A percentile compares a stretch with the other conserved stretches of the same genome.
Evolutionary conservation across 2,797 vertebrate genomes (phyloP).

Genomic region (Helostoma temminkii): DNA sequence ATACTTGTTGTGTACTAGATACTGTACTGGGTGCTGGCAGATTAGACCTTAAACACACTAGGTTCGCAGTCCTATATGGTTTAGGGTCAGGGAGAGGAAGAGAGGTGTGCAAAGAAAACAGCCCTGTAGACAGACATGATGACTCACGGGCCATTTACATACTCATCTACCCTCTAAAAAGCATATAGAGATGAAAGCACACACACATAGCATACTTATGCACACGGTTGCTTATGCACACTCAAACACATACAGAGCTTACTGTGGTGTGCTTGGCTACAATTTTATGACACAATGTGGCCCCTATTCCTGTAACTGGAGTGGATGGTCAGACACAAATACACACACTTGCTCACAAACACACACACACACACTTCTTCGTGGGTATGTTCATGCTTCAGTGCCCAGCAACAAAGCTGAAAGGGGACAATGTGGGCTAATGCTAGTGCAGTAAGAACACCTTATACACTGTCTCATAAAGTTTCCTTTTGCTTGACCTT

Average conservation of each 20-base stretch:
- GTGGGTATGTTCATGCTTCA: constrained; percentile 75
- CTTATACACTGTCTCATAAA: constrained; percentile 60
- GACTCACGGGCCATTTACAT: constrained; percentile 55
- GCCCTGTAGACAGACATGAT: constrained; percentile 51
- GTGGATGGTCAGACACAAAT: constrained; percentile 45
- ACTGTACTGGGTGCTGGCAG: constrained; percentile 51
- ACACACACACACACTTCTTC: constrained; percentile 59
- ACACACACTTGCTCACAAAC: constrained; percentile 33
- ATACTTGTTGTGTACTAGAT: constrained; percentile 48
- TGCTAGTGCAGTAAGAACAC: constrained; percentile 73
- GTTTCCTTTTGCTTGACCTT: constrained; percentile 58
- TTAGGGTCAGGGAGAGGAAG: constrained; percentile 55
- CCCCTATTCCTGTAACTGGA: constrained; percentile 57
- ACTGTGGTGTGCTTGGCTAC: constrained; percentile 20
- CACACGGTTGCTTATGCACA: constrained; percentile 16
- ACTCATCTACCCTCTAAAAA: constrained; percentile 24
- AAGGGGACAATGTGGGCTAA: constrained; percentile 75
- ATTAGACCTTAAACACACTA: constrained; percentile 63
- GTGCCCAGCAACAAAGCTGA: constrained; percentile 79
- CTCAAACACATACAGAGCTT: constrained; percentile 38
- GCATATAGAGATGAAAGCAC: constrained; percentile 2
- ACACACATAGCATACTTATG: constrained; percentile 26
- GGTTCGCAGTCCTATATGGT: constrained; percentile 66
- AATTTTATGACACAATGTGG: constrained; percentile 48
- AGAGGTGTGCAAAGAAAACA: constrained; percentile 62